Conservation (phyloP, 2,797 vertebrate species). For the Dryobates pubescens region DNA sequence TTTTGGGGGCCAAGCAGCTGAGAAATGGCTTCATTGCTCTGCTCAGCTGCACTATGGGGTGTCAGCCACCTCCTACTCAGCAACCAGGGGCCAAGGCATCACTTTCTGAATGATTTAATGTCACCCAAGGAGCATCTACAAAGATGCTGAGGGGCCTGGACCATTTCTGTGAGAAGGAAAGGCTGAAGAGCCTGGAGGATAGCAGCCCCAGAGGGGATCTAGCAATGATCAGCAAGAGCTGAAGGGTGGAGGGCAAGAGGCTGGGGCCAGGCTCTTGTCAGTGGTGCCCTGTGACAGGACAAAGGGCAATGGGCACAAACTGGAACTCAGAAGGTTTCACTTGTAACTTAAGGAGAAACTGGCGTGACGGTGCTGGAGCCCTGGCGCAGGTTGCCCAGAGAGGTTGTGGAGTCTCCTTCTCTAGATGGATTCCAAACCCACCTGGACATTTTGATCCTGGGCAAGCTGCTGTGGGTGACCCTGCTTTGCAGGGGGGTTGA, state of each 20-base stretch:
- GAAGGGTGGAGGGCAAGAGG: neutral
- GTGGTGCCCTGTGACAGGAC: too few species aligned
- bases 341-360: too few species aligned
- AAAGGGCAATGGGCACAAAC: too few species aligned
- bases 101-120: accelerated
- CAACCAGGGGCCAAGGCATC: neutral
- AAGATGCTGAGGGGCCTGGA: neutral
- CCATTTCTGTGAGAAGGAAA: neutral
- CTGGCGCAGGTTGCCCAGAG: neutral
- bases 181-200: neutral
- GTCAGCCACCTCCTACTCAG: neutral
- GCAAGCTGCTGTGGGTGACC: neutral
- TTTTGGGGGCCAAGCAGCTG: accelerated
- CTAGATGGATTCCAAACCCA: neutral
- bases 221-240: neutral
- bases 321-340: too few species aligned
- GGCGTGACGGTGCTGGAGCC: too few species aligned
- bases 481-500: neutral
- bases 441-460: neutral
- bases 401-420: neutral
- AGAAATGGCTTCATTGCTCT: accelerated
- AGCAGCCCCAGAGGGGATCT: neutral
- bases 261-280: neutral
- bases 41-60: neutral
- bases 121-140: neutral